Evolutionary conservation across 2,888 invertebrate species (phyloP).

Genomic region (Dilophus febrilis): DNA sequence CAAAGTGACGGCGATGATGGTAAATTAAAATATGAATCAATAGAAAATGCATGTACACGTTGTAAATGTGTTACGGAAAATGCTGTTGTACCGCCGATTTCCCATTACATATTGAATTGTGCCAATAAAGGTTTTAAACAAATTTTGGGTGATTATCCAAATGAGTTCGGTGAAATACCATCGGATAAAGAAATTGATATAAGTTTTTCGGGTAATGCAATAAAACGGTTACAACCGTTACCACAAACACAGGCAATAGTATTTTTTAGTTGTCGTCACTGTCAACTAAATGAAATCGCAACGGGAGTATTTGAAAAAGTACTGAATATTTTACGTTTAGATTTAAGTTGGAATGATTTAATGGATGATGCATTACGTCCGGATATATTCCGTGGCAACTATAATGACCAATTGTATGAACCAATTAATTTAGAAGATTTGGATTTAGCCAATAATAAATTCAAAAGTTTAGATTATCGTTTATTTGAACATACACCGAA

Average conservation of each 20-base stretch:
- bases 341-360: constrained; percentile 26
- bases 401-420: constrained; percentile 36
- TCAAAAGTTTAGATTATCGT: constrained; percentile 41
- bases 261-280: constrained; percentile 25
- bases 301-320: constrained; percentile 25
- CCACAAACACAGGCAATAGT: constrained; percentile 24
- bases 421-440: constrained; percentile 41
- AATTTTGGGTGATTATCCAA: constrained; percentile 26
- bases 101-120: constrained; percentile 20
- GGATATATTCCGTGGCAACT: constrained; percentile 50
- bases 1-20: too few relatives aligned
- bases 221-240: constrained; percentile 22
- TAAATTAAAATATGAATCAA: neutral
- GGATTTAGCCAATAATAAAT: constrained; percentile 44
- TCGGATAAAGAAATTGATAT: constrained; percentile 20
- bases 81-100: constrained; percentile 15
- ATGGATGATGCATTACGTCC: constrained; percentile 38
- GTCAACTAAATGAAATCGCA: constrained; percentile 22
- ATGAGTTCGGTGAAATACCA: constrained; percentile 16
- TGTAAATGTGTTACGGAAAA: constrained; percentile 16
- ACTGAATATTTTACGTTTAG: constrained; percentile 23
- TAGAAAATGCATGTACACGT: neutral
- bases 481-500: constrained; percentile 47
- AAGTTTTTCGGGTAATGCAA: constrained; percentile 24
- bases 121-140: constrained; percentile 22